A percentile compares a stretch with the other conserved stretches of the same genome.
Evolutionary conservation across 2,113 vertebrate genomes (phyloP).

Genomic region (Callipepla californica): DNA sequence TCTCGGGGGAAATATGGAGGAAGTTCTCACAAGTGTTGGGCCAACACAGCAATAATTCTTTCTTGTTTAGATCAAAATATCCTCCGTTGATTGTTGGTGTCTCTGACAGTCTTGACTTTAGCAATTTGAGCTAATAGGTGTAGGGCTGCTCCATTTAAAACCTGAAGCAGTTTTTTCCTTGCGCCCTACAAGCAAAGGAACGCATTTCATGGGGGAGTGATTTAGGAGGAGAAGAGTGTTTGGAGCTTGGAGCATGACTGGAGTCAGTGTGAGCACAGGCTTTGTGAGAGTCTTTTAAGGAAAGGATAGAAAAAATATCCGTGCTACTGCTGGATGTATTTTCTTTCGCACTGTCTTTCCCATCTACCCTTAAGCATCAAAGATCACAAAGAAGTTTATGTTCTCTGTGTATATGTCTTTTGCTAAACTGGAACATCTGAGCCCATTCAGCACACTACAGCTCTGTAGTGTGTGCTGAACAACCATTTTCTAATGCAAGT

Average conservation of each 20-base stretch:
- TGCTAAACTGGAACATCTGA: neutral
- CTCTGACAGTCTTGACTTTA: neutral
- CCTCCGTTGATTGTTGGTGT: neutral
- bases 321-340: neutral
- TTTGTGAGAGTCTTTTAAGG: neutral
- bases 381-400: accelerated
- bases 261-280: neutral
- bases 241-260: neutral
- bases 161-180: neutral
- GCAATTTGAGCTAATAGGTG: neutral
- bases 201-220: neutral
- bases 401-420: neutral
- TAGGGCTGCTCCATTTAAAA: neutral
- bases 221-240: neutral
- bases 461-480: neutral
- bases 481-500: neutral
- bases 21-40: neutral
- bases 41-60: neutral
- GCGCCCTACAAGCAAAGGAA: neutral
- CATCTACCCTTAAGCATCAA: neutral
- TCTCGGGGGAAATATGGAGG: neutral
- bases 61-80: neutral
- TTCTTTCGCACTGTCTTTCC: neutral
- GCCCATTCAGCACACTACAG: neutral
- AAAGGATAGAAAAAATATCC: neutral